Base-by-base conservation (phyloP, 2,888 invertebrate species). In the Caenorhabditis sp. region DNA sequence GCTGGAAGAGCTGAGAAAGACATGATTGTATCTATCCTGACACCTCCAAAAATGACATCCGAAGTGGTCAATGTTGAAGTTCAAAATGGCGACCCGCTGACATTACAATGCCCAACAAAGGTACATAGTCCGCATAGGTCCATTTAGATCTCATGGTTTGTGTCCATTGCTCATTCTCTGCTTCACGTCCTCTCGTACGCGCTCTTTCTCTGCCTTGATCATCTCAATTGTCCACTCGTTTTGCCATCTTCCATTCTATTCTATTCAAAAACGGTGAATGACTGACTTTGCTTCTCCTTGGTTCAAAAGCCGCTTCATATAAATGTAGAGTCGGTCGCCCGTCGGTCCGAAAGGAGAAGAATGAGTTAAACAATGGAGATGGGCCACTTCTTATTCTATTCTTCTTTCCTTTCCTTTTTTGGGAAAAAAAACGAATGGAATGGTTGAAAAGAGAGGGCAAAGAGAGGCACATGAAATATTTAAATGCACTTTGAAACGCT, bases 1-100 rank as follows among this genome's bases (percentile, higher is more conserved):
- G 93, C 93, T 86, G 94, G 94, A 0, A 93, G 93, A 37, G 92
- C 90, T 15, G 92, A 93, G 18, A 94, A 93, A 83, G 92, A 93
- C 55, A 94, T 94, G 79, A 91, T 92, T 50, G 89, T 95, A 0
- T 92, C 93, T 40, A 94, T 95, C 0, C 91, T 94, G 77, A 89
- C 82, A 44, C 86, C 89, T 9, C 91, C 90, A 20, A 82, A 77
- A 35, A 86, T 90, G 85, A 28, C 51, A 6, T 22, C 74, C 2
- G 64, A 65, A 6, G 55, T 50, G 9, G 28, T 61, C 37, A 60
- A 60, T 6, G 50, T 82, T 22, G 91, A 91, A 65, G 92, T 93
- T 1, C 77, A 93, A 20, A 93, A 94, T 90, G 94, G 94, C 0
- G 92, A 94, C 58, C 88, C 93, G n/a, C 93, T 94, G 1, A 93